Evolutionary conservation across 2,888 invertebrate species (phyloP), one percentile per base, ranked within the genome.

Genomic region (Eristalis tenax): DNA sequence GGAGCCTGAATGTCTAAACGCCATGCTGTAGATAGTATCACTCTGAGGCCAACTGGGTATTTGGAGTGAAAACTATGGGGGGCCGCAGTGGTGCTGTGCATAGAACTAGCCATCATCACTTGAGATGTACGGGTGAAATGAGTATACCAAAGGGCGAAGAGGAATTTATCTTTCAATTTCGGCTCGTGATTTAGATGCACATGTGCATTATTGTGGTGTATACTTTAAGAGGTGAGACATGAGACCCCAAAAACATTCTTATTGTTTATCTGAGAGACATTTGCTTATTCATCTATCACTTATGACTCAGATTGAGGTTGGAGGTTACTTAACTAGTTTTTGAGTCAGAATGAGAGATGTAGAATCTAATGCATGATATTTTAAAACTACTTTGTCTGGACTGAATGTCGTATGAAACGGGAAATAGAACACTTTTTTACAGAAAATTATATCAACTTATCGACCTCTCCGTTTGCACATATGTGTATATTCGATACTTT

Each of bases 1-100:
- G 66, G 66, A 50, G 28, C 43, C 68, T 32, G 50, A 66, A 43
- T 43, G n/a, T 66, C 66, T 66, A n/a, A 11, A 50, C 2, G 50
- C 18, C 50, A 8, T 50, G 18, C 8, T n/a, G 18, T 50, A 68
- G 50, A 68, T 68, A 13, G n/a, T 28, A 68, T 68, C 68, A 50
- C 50, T 8, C 18, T 8, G 8, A 10, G 26, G 28, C 18, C 18
- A 50, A 32, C 50, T 10, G 68, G 23, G 68, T 68, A 50, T 50
- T 18, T 68, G 50, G 68, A 32, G 28, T 15, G 50, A 56, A 50
- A 10, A 2, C 18, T 26, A 18, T 11, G 26, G 43, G 66, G n/a
- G 40, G 26, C 50, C 50, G 50, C 43, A n/a, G 35, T 35, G 8
- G 1, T 32, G 5, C 15, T 15, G n/a, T 43, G 43, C 50, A 50